A percentile compares a stretch with the other conserved stretches of the same genome.
Evolutionary conservation across 2,888 invertebrate genomes (phyloP).

Genomic region (Conus canariensis): DNA sequence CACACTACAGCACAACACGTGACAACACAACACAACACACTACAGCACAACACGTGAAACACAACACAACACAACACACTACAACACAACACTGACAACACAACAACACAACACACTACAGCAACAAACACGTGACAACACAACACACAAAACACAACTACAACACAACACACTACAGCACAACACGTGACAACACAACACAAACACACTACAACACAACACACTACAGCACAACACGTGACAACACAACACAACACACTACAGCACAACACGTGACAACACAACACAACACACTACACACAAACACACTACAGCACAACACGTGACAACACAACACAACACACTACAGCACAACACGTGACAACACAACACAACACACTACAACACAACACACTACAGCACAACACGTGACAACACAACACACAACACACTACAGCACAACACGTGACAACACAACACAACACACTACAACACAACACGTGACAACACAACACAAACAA

Average conservation of each 20-base stretch:
- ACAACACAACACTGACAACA: neutral
- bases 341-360: neutral
- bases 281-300: neutral
- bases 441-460: neutral
- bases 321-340: neutral
- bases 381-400: neutral
- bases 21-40: neutral
- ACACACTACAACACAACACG: neutral
- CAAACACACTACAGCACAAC: neutral
- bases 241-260: neutral
- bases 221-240: no score
- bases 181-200: neutral
- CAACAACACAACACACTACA: neutral
- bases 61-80: neutral
- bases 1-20: neutral
- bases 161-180: neutral
- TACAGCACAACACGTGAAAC: neutral
- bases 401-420: no score
- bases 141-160: neutral
- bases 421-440: neutral
- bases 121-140: neutral
- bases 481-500: neutral
- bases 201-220: neutral
- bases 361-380: neutral
- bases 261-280: neutral